Evolutionary conservation across 2,888 invertebrate genomes (phyloP).

Genomic region (Acronicta aceris): DNA sequence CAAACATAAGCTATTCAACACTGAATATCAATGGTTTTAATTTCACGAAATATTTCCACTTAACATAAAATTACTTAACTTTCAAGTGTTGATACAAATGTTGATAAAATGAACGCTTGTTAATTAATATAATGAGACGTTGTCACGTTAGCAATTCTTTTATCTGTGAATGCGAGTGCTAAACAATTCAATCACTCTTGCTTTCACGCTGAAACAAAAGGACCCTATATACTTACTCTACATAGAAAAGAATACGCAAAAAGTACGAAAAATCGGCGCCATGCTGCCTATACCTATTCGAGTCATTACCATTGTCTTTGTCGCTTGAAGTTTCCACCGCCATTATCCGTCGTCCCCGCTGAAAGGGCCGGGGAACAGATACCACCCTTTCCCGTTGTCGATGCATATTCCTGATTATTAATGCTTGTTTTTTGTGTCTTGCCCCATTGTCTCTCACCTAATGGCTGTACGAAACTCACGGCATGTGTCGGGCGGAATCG

Average conservation of each 20-base stretch:
- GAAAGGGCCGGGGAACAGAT: constrained; percentile 71
- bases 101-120: constrained; percentile 31
- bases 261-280: constrained; percentile 60
- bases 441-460: constrained; percentile 83
- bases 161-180: constrained; percentile 26
- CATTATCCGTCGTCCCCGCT: constrained; percentile 75
- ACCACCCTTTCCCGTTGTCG: constrained; percentile 75
- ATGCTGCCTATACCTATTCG: constrained; percentile 61
- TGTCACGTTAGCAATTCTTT: constrained; percentile 43
- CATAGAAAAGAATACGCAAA: constrained; percentile 37
- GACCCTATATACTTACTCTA: constrained; percentile 24
- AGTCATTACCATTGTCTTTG: constrained; percentile 76
- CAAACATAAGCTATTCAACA: constrained; percentile 60
- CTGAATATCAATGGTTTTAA: constrained; percentile 67
- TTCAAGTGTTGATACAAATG: constrained; percentile 36
- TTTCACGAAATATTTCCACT: constrained; percentile 37
- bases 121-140: constrained; percentile 42
- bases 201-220: constrained; percentile 31
- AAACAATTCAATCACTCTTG: constrained; percentile 50
- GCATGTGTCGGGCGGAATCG: constrained; percentile 84
- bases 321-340: constrained; percentile 76
- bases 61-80: constrained; percentile 30
- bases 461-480: constrained; percentile 82
- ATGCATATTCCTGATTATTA: constrained; percentile 88
- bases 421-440: constrained; percentile 86